phyloP scores from a whole-genome alignment of 1,140 invertebrate genomes.

The Hyles vespertilio region DNA sequence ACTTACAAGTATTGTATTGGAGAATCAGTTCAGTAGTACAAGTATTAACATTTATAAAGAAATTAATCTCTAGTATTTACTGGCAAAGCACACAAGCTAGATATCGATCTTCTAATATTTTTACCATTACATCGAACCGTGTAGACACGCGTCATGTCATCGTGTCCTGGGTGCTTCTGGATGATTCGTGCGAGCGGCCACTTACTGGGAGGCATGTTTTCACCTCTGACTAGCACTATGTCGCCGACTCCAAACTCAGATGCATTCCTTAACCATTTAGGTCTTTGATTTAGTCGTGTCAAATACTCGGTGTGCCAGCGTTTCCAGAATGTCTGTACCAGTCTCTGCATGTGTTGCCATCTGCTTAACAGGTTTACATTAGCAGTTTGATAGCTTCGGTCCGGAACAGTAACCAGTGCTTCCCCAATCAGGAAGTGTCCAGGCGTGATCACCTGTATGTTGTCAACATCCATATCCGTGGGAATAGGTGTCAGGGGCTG shows the following conservation, averaged over 20 bases:
- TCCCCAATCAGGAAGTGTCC: constrained; percentile 42
- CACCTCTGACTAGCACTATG: constrained; percentile 19
- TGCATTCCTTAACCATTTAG: not conserved
- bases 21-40: too few species aligned
- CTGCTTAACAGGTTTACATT: not conserved
- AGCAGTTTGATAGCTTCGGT: not conserved
- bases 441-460: constrained; percentile 3
- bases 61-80: too few species aligned
- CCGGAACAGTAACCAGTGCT: constrained; percentile 10
- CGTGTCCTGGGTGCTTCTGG: constrained; percentile 15
- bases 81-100: too few species aligned
- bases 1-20: too few species aligned
- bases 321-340: constrained; percentile 5
- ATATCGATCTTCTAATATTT: too few species aligned
- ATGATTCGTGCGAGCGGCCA: constrained; percentile 14
- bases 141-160: constrained; percentile 19
- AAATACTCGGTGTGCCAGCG: constrained; percentile 7
- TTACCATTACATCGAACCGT: too few species aligned
- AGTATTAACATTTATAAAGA: too few species aligned
- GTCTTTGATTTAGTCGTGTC: not conserved
- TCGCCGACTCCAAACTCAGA: constrained; percentile 3
- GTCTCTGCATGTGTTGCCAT: constrained; percentile 1
- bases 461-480: not conserved
- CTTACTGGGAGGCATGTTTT: constrained; percentile 14
- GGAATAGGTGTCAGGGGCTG: constrained; percentile 10